A percentile compares a stretch with the other conserved stretches of the same genome.
These are phyloP conservation scores for Sorex fumeus DNA, from an alignment of 2,113 vertebrate species.

Conservation along the genomic window DNA sequence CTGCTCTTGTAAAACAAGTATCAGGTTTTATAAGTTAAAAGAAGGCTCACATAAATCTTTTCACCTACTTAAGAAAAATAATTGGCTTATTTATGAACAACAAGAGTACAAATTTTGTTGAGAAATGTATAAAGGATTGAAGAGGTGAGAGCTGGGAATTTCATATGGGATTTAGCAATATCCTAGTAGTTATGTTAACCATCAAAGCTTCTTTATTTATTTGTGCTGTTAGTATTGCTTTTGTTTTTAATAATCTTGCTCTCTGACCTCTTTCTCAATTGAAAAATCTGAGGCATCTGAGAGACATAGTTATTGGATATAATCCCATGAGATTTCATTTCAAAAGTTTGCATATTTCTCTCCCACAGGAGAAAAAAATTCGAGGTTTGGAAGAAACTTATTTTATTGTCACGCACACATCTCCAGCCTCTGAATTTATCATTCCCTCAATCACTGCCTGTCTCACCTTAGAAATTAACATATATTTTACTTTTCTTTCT, in stretches of 20 bases:
- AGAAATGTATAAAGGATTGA: slow-evolving; percentile 63
- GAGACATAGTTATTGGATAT: slow-evolving; percentile 69
- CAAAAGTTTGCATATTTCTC: slow-evolving; percentile 70
- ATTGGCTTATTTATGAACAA: slow-evolving; percentile 79
- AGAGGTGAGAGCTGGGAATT: background rate
- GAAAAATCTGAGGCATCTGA: slow-evolving; percentile 55
- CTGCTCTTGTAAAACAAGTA: slow-evolving; percentile 78
- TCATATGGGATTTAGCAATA: background rate
- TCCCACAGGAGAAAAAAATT: background rate
- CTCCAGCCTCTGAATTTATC: slow-evolving; percentile 83
- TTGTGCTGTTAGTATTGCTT: slow-evolving; percentile 51
- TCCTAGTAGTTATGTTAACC: slow-evolving; percentile 68
- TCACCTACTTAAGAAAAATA: slow-evolving; percentile 82
- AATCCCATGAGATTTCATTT: slow-evolving; percentile 72
- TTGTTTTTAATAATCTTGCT: slow-evolving; percentile 61
- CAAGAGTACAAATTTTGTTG: slow-evolving; percentile 66
- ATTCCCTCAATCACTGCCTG: slow-evolving; percentile 85
- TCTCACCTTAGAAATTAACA: slow-evolving; percentile 88
- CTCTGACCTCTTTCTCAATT: slow-evolving; percentile 78
- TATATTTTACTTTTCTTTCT: slow-evolving; percentile 90
- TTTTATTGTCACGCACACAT: slow-evolving; percentile 66
- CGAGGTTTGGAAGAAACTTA: slow-evolving; percentile 38
- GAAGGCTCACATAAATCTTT: slow-evolving; percentile 73
- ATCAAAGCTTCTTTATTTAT: slow-evolving; percentile 61
- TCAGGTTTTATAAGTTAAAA: slow-evolving; percentile 78